Base-by-base conservation (phyloP, 2,797 vertebrate species). In the Eulemur mongoz region DNA sequence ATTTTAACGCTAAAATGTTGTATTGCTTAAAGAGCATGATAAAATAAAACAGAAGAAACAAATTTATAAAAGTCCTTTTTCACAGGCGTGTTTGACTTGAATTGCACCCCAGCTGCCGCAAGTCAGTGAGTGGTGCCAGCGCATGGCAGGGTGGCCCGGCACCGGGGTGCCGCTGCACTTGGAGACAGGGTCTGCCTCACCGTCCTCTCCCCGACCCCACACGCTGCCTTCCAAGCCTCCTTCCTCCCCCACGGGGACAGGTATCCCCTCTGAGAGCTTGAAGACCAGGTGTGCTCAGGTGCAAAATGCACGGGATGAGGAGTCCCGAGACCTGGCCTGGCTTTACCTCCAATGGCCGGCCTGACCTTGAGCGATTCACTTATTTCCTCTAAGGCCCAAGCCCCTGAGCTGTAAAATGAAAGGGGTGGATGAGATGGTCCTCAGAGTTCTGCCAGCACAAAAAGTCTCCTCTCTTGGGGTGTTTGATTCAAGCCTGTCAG, bases 141-240 rank as follows among this genome's bases (percentile, higher is more conserved):
- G 15, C 13, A 1, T 4, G 2, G 20, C 11, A 0, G 4, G 59
- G 17, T 5, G 4, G 35, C 4, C 30, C 2, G 10, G 10, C 17
- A 0, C 59, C 15, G 48, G 2, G 43, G 15, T 0, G 6, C 59
- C 48, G 8, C 14, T 5, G 9, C 12, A 38, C 57, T 35, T 69
- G 59, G 50, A 18, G 30, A 22, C 52, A 65, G 25, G 45, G 14
- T 35, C 27, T 5, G 20, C 13, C 63, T 5, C 1, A 1, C 0
- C 0, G 2, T 30, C 35, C 17, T 11, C 48, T 30, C 48, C 23
- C 40, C 5, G 4, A 2, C n/a, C 27, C 7, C 12, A 20, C 10
- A 45, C 30, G 14, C 18, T 85, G 75, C 35, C 54, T n/a, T 40
- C 4, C 25, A 6, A 13, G 20, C 11, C 22, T 20, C 38, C 32